Percentiles rank a stretch among this genome's conserved stretches.
Evolutionary conservation across 2,113 vertebrate genomes (phyloP).

Genomic region (Sinocyclocheilus anshuiensis): DNA sequence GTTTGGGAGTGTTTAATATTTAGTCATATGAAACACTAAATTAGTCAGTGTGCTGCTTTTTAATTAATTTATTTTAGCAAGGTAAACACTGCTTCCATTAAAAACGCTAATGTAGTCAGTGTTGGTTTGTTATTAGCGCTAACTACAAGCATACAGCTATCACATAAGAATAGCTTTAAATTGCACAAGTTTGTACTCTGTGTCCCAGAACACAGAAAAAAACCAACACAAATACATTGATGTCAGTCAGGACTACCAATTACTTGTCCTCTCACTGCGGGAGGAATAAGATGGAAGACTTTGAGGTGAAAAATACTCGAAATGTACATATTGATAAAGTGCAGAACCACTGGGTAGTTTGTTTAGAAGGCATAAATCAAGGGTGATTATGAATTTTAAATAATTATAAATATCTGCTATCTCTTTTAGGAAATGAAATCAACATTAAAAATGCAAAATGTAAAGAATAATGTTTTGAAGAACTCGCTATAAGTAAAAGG

Average conservation of each 20-base stretch:
- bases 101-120: constrained; percentile 47
- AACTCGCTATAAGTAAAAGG: constrained; percentile 32
- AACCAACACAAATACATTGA: background rate
- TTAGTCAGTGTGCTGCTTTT: background rate
- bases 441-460: constrained; percentile 19
- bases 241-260: constrained; percentile 43
- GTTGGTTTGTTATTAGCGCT: constrained; percentile 53
- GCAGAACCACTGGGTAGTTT: constrained; percentile 10
- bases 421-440: constrained; percentile 31
- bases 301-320: background rate
- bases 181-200: background rate
- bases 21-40: constrained; percentile 49
- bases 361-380: constrained; percentile 10
- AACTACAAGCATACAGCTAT: constrained; percentile 32
- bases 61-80: constrained; percentile 26
- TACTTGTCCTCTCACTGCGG: constrained; percentile 61
- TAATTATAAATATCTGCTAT: constrained; percentile 44
- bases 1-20: constrained; percentile 17
- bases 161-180: constrained; percentile 28
- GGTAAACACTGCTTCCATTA: constrained; percentile 7
- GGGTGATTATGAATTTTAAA: constrained; percentile 13
- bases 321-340: background rate
- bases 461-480: constrained; percentile 36
- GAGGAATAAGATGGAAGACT: no score
- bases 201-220: constrained; percentile 5